Evolutionary conservation across 2,797 vertebrate genomes (phyloP), one percentile per base, ranked within the genome.

Genomic region (Passerculus sandwichensis): DNA sequence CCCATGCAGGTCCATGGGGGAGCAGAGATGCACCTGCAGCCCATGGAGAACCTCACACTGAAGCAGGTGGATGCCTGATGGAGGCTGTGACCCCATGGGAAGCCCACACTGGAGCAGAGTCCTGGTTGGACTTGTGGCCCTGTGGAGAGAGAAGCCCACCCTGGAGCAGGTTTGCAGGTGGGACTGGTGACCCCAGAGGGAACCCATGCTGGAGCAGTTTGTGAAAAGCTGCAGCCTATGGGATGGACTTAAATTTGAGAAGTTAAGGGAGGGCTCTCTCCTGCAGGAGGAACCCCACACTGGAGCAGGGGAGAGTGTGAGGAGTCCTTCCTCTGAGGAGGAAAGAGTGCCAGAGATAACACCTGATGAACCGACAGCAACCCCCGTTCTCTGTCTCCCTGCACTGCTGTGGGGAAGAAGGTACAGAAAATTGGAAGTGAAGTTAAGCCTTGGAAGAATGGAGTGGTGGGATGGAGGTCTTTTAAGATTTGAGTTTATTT

Each of bases 61-160:
- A 30, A 40, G 30, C 25, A 74, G 20, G 12, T 6, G 26, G 18
- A 30, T 27, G 2, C 12, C 69, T 9, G 8, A 51, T 3, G 11
- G 18, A 73, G 9, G 0, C 32, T 4, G 10, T 47, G 54, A 54
- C 3, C 17, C 17, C 13, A 9, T 13, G 12, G 34, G 30, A 54
- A 72, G 9, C 19, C 32, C 27, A 38, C 1, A 0, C 44, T 17
- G 20, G 53, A 21, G 3, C 27, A 79, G 27, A 1, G 23, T 38
- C n/a, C 45, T n/a, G 53, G n/a, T 0, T 18, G 42, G 25, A 71
- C 25, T 1, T 53, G 30, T 34, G 54, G 10, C 18, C 17, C 25
- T 0, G 0, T 19, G 21, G 21, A 4, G 36, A 62, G 16, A 50
- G 23, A 0, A 69, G 19, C 32, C 48, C 36, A 13, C 0, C 0